Evolutionary conservation across 2,797 vertebrate species (phyloP).

Genomic region (Pachyuromys duprasi): DNA sequence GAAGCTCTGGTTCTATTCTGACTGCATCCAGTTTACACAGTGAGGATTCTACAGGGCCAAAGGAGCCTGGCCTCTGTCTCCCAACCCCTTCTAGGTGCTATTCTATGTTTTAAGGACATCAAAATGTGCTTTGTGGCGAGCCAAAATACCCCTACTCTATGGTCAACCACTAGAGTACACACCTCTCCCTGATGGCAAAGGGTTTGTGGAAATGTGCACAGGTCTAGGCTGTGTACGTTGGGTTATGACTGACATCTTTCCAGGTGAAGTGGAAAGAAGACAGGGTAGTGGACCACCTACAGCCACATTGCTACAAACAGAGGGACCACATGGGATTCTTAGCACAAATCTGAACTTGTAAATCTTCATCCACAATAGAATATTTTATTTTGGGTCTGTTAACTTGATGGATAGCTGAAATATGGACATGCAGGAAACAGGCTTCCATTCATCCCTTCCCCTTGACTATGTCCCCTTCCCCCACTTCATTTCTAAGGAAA

Average conservation of each 20-base stretch:
- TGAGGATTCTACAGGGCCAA: not conserved
- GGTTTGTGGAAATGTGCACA: not conserved
- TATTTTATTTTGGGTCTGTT: constrained; percentile 25
- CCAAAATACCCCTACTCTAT: not conserved
- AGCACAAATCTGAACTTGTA: constrained; percentile 20
- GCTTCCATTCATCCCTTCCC: not conserved
- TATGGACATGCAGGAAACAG: not conserved
- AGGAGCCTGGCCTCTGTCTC: not conserved
- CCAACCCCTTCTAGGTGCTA: not conserved
- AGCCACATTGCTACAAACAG: not conserved
- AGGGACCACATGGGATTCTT: not conserved
- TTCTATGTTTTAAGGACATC: not conserved
- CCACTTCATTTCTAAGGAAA: not conserved
- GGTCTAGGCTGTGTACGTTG: not conserved
- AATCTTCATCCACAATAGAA: not conserved
- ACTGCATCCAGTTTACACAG: not conserved
- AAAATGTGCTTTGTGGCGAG: not conserved
- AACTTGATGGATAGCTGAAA: not conserved
- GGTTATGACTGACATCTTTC: not conserved
- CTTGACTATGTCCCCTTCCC: not conserved
- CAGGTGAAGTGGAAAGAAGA: not conserved
- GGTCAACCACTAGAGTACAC: not conserved
- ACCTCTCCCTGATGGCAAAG: not conserved
- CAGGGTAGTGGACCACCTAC: not conserved
- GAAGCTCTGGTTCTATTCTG: not conserved